Evolutionary conservation across 1,140 invertebrate genomes (phyloP), one percentile per base, ranked within the genome.

Genomic region (Coptotermes formosanus): DNA sequence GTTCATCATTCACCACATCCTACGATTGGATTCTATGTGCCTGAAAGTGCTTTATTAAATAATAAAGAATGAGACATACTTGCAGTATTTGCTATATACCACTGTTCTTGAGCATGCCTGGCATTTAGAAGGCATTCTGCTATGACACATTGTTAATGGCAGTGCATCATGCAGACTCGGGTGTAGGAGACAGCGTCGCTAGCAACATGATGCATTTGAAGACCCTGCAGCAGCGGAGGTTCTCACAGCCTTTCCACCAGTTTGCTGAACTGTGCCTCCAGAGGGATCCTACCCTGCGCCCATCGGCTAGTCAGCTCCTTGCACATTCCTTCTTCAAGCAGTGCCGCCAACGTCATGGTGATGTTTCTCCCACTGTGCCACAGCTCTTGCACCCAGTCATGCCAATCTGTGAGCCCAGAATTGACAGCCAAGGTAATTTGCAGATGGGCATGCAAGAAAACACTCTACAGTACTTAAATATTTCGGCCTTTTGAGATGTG

Each of bases 271-370:
- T 95, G 19, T 96, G 96, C 91, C 89, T 95, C 59, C 92, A 94
- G 88, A 93, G 93, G 87, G 94, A 95, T 88, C 93, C 95, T 4
- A 90, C 90, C 14, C 91, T 93, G 87, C 91, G 96, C 87, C 96
- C 95, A 86, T 91, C 92, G 48, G 92, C 94, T n/a, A 89, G 90
- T 4, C 93, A 95, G 88, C 90, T 97, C 75, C 90, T 96, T 32
- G 93, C 91, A 85, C 96, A 97, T 90, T 91, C 93, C 16, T 97
- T 97, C 90, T 95, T 97, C 88, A 97, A 96, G 90, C 93, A 94
- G 87, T 87, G 64, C 87, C 84, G 86, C 85, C 89, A 89, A 86
- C 89, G 87, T 82, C 86, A 87, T 30, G 88, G 89, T 30, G 83
- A 84, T 19, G 12, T 38, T 21, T n/a, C 23, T 25, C 52, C 55